phyloP scores from a whole-genome alignment of 2,113 vertebrate species.

The Sylvilagus bachmani region DNA sequence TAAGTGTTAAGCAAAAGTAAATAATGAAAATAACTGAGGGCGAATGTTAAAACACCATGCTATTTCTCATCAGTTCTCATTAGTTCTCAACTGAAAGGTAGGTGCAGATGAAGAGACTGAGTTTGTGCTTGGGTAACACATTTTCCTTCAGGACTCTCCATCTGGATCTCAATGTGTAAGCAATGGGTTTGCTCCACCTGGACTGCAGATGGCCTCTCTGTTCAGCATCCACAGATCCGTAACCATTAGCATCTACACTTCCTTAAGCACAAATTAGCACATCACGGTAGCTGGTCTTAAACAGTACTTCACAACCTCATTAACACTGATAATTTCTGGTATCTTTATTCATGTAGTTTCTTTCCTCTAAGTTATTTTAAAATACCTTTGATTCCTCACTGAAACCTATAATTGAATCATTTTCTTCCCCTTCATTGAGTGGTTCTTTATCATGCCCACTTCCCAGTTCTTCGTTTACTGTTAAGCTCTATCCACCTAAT shows the following conservation, averaged over 20 bases:
- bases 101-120: not conserved
- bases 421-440: not conserved
- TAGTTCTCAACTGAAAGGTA: not conserved
- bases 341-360: not conserved
- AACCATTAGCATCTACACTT: not conserved
- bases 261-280: not conserved
- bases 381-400: not conserved
- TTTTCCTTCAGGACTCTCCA: not conserved
- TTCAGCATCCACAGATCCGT: not conserved
- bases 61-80: not conserved
- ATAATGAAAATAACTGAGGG: not conserved
- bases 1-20: not conserved
- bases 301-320: not conserved
- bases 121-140: not conserved
- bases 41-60: not conserved
- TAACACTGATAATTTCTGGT: not conserved
- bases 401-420: slow-evolving; percentile 19
- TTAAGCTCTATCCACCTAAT: not conserved
- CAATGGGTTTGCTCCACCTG: not conserved
- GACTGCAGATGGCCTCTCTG: not conserved
- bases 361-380: not conserved
- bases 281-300: not conserved
- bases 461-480: not conserved
- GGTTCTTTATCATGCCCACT: not conserved
- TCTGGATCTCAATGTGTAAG: not conserved